These are phyloP conservation scores for Reticulitermes speratus DNA, from an alignment of 1,140 invertebrate species.

Conservation along the genomic window DNA sequence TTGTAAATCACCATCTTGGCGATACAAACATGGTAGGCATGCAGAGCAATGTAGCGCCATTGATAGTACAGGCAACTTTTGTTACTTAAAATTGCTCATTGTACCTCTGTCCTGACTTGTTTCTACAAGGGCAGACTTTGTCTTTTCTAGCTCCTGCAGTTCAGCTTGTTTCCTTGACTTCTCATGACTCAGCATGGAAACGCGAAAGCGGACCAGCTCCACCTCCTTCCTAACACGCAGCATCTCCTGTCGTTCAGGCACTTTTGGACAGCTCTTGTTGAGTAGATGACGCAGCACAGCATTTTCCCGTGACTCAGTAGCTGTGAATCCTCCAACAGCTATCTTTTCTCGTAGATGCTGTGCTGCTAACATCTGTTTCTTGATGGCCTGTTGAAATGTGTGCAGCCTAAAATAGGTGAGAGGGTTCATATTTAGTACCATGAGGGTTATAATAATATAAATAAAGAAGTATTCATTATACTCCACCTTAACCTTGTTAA, in stretches of 20 bases:
- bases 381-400: conserved; percentile 57
- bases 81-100: too few relatives aligned
- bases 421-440: not conserved
- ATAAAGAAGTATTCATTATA: not conserved
- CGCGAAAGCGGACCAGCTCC: conserved; percentile 57
- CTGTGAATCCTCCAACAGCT: conserved; percentile 43
- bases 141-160: conserved; percentile 52
- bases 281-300: conserved; percentile 39
- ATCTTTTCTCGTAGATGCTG: conserved; percentile 55
- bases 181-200: conserved; percentile 57
- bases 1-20: not conserved
- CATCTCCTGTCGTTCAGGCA: conserved; percentile 37
- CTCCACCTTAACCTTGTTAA: not conserved
- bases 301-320: conserved; percentile 32
- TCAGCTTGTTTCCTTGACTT: conserved; percentile 54
- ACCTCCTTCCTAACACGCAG: conserved; percentile 50
- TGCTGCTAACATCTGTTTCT: conserved; percentile 55
- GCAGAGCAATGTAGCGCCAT: too few relatives aligned
- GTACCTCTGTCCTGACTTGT: conserved; percentile 53
- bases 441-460: not conserved
- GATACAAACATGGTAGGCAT: too few relatives aligned
- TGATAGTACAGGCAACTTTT: too few relatives aligned
- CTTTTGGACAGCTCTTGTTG: conserved; percentile 38
- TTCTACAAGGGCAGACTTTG: conserved; percentile 44
- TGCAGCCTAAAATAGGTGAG: conserved; percentile 51